These are phyloP conservation scores for Brachyhypopomus gauderio DNA, from an alignment of 2,113 vertebrate genomes.

Conservation along the genomic window DNA sequence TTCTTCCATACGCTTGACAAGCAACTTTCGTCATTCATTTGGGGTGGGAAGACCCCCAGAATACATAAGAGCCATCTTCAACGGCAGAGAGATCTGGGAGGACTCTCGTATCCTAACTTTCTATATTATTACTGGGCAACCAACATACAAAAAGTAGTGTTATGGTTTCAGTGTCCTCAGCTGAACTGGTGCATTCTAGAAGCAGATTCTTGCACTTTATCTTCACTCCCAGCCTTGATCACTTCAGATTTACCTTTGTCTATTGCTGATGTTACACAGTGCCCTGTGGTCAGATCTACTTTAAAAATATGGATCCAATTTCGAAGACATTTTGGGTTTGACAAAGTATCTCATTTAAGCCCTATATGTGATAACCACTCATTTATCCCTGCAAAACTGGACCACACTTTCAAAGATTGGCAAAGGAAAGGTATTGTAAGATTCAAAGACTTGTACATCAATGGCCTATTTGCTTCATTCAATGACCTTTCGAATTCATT, in stretches of 20 bases:
- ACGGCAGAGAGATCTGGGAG: neutral
- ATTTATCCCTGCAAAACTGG: neutral
- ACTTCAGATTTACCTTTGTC: neutral
- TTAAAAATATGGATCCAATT: conserved; percentile 17
- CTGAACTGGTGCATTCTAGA: conserved; percentile 9
- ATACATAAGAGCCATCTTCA: neutral
- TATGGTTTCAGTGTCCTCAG: neutral
- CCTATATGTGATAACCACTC: conserved; percentile 6
- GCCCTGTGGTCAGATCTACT: conserved; percentile 3
- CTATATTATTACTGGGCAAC: no score
- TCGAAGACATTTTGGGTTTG: neutral
- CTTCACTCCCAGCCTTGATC: neutral
- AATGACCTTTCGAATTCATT: neutral
- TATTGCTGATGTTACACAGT: neutral
- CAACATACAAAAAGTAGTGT: neutral
- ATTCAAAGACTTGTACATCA: neutral
- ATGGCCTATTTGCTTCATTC: neutral
- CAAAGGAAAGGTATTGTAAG: neutral
- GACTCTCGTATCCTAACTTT: neutral
- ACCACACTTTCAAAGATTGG: neutral
- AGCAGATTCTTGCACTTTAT: neutral
- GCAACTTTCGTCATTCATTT: conserved; percentile 17
- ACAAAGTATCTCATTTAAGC: neutral
- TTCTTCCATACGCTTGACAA: conserved; percentile 5
- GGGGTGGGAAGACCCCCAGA: neutral